phyloP scores from a whole-genome alignment of 2,113 vertebrate genomes.

The Ariopsis seemanni region DNA sequence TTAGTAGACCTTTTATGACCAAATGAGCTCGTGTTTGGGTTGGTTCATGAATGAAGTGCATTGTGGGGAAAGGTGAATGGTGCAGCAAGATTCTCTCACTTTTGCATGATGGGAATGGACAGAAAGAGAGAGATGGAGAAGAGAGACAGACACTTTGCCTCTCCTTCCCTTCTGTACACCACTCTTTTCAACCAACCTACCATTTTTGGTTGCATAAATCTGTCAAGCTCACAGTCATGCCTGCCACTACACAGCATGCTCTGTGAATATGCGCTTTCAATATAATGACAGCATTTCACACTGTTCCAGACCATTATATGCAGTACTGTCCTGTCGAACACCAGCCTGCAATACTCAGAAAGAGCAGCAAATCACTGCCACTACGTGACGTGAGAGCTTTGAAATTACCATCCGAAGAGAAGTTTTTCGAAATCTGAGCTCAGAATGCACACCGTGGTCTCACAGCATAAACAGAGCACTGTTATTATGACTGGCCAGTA shows the following conservation, averaged over 20 bases:
- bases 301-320: slow-evolving; percentile 7
- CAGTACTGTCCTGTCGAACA: not conserved
- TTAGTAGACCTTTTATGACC: slow-evolving; percentile 8
- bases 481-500: slow-evolving; percentile 47
- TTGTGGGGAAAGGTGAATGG: not conserved
- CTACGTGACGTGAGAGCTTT: not conserved
- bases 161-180: not conserved
- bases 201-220: slow-evolving; percentile 10
- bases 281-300: slow-evolving; percentile 8
- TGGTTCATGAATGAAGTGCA: slow-evolving; percentile 20
- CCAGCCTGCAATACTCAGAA: not conserved
- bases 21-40: slow-evolving; percentile 17
- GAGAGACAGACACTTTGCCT: not conserved
- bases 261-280: not conserved
- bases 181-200: slow-evolving; percentile 3
- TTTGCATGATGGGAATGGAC: not conserved
- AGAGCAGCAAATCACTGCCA: slow-evolving; percentile 13
- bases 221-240: not conserved
- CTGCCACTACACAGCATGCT: slow-evolving; percentile 5
- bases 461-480: slow-evolving; percentile 19
- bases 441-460: slow-evolving; percentile 36
- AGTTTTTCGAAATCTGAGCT: slow-evolving; percentile 34
- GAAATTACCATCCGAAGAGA: slow-evolving; percentile 29
- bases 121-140: not conserved
- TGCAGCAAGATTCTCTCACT: not conserved